Conservation (phyloP, 2,797 vertebrate genomes). For the Momotus momota region DNA sequence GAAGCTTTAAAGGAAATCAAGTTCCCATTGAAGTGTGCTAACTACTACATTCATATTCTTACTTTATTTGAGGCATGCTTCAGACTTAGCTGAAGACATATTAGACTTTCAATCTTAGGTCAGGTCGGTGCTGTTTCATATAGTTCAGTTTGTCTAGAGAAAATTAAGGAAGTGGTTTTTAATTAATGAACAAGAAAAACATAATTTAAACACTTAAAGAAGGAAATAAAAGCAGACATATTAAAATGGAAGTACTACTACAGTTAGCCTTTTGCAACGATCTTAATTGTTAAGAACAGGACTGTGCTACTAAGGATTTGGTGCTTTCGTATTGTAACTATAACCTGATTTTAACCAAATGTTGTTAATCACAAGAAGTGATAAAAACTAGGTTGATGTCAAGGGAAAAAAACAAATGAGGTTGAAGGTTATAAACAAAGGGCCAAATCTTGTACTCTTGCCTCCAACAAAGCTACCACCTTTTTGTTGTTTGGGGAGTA, state of each 20-base stretch:
- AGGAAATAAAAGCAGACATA: neutral
- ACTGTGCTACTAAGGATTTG: neutral
- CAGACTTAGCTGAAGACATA: neutral
- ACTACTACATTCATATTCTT: slow-evolving; percentile 21
- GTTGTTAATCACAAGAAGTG: neutral
- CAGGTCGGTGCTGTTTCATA: neutral
- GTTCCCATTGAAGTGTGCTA: neutral
- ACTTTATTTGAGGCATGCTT: slow-evolving; percentile 4
- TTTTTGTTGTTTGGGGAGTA: neutral
- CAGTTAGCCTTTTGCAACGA: neutral
- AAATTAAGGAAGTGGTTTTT: slow-evolving; percentile 15
- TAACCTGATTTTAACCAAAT: neutral
- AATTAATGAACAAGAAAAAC: slow-evolving; percentile 21
- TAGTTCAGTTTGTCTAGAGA: neutral
- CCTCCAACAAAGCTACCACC: neutral
- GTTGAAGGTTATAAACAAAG: neutral
- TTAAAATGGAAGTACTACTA: neutral
- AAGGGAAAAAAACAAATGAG: neutral
- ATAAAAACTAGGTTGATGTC: neutral
- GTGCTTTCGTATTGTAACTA: neutral
- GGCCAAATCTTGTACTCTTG: neutral
- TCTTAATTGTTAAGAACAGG: neutral
- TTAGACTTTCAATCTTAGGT: slow-evolving; percentile 1
- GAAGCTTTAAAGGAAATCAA: slow-evolving; percentile 30
- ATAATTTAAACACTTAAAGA: slow-evolving; percentile 16